Evolutionary conservation across 2,888 invertebrate species (phyloP).

Genomic region (Nymphalis polychloros): DNA sequence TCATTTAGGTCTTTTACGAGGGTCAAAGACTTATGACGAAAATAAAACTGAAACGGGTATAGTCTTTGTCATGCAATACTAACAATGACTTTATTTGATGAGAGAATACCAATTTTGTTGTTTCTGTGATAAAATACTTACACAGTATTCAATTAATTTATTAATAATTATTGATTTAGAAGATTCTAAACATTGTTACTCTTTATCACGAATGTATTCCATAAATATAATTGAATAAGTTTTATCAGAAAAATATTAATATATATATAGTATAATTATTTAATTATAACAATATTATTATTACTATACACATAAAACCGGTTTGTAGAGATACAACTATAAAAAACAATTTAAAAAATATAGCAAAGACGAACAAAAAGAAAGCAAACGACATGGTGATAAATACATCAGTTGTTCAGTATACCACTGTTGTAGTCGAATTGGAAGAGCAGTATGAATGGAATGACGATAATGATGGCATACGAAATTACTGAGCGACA

Average conservation of each 20-base stretch:
- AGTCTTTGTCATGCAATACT: slow-evolving; percentile 11
- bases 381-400: not conserved
- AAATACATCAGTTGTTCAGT: slow-evolving; percentile 4
- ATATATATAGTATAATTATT: not conserved
- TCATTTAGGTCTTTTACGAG: slow-evolving; percentile 27
- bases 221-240: not conserved
- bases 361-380: not conserved
- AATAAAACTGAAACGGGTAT: slow-evolving; percentile 16
- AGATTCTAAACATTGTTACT: too few relatives aligned
- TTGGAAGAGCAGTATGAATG: slow-evolving; percentile 23
- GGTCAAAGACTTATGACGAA: slow-evolving; percentile 29
- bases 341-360: not conserved
- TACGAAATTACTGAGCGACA: slow-evolving; percentile 20
- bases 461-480: slow-evolving; percentile 23
- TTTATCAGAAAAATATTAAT: not conserved
- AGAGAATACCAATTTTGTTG: not conserved
- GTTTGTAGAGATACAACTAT: too few relatives aligned
- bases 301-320: too few relatives aligned
- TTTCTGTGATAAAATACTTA: too few relatives aligned
- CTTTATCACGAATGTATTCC: too few relatives aligned
- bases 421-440: slow-evolving; percentile 18
- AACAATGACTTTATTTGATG: slow-evolving; percentile 12
- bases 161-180: too few relatives aligned
- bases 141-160: too few relatives aligned
- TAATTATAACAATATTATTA: too few relatives aligned